A percentile compares a stretch with the other conserved stretches of the same genome.
phyloP scores from a whole-genome alignment of 2,797 vertebrate genomes.

The Phrynocephalus forsythii region DNA sequence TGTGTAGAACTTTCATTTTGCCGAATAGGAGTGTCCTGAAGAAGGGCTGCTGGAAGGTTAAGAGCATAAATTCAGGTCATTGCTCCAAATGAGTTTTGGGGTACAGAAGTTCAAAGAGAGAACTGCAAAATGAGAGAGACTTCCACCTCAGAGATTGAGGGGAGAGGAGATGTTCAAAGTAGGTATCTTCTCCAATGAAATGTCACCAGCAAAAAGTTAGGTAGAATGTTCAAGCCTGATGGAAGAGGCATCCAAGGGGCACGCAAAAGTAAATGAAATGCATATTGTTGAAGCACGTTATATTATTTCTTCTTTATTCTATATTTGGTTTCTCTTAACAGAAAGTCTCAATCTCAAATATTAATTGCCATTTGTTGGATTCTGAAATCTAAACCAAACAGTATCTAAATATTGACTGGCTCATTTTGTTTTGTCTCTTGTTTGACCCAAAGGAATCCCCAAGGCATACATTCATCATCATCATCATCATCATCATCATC shows the following conservation, averaged over 20 bases:
- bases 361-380: neutral
- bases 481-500: no score
- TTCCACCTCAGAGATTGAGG: no score
- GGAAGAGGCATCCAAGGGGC: neutral
- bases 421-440: neutral
- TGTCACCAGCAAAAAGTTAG: neutral
- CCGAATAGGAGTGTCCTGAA: neutral
- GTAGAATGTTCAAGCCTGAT: neutral
- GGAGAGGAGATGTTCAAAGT: neutral
- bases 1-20: constrained; percentile 7
- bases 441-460: neutral
- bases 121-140: neutral
- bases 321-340: neutral
- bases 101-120: neutral
- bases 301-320: neutral
- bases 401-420: neutral
- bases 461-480: no score
- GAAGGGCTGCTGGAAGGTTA: constrained; percentile 26
- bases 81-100: neutral
- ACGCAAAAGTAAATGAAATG: neutral
- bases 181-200: neutral
- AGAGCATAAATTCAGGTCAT: neutral
- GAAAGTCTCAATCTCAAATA: neutral
- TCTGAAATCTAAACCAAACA: neutral
- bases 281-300: neutral